These are phyloP conservation scores for Bombus turneri DNA, from an alignment of 1,140 invertebrate genomes.

Conservation along the genomic window DNA sequence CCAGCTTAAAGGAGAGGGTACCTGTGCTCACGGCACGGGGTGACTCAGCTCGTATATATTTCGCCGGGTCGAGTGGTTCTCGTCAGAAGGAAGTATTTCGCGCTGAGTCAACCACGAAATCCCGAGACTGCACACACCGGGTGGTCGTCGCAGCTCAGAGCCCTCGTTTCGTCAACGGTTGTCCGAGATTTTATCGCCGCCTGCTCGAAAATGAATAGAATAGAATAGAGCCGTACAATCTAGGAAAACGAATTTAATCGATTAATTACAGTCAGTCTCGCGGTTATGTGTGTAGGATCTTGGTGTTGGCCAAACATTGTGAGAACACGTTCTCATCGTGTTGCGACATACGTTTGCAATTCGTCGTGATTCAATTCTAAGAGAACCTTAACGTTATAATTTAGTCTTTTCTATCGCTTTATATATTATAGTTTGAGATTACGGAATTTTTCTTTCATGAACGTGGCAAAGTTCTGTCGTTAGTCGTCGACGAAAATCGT, in stretches of 20 bases:
- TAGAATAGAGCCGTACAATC: not conserved
- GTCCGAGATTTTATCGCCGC: not conserved
- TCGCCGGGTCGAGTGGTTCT: constrained; percentile 61
- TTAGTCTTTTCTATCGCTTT: too few relatives aligned
- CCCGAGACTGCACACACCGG: constrained; percentile 30
- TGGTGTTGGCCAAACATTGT: too few relatives aligned
- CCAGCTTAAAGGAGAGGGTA: constrained; percentile 20
- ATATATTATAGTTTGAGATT: too few relatives aligned
- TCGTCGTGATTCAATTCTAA: not conserved
- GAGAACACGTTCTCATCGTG: not conserved
- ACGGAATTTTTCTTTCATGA: too few relatives aligned
- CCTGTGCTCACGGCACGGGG: constrained; percentile 35
- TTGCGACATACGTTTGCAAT: not conserved
- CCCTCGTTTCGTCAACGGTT: not conserved
- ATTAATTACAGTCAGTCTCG: not conserved
- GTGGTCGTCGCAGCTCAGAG: not conserved
- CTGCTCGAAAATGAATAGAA: not conserved
- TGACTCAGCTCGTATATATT: constrained; percentile 64
- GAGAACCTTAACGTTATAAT: not conserved
- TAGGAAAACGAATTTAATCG: not conserved
- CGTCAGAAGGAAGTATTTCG: constrained; percentile 63
- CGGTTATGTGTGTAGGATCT: not conserved
- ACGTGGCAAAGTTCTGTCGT: too few relatives aligned
- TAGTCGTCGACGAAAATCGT: too few relatives aligned
- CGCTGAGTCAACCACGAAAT: constrained; percentile 62